Evolutionary conservation across 2,797 vertebrate genomes (phyloP).

Genomic region (Scomberomorus guttatus): DNA sequence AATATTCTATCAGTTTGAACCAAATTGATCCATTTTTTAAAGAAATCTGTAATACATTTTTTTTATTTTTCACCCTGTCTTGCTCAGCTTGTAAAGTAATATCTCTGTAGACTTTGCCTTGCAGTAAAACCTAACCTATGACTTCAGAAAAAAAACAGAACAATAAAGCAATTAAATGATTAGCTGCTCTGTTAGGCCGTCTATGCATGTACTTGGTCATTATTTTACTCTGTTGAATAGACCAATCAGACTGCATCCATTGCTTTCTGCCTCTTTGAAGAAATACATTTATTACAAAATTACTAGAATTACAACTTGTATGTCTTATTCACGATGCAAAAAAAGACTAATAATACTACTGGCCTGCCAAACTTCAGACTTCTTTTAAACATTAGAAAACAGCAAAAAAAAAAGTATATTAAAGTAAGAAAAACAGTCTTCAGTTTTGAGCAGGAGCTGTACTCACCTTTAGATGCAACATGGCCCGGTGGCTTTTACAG

Average conservation of each 20-base stretch:
- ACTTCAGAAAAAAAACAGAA: conserved; percentile 55
- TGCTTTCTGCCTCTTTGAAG: not conserved
- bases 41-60: not conserved
- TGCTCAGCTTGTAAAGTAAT: conserved; percentile 9
- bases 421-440: not conserved
- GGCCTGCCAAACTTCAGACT: not conserved
- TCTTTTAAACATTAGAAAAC: not conserved
- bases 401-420: not conserved
- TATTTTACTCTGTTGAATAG: conserved; percentile 21
- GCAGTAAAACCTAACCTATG: conserved; percentile 59
- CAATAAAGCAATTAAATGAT: conserved; percentile 71
- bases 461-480: conserved; percentile 72
- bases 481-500: conserved; percentile 41
- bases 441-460: not conserved
- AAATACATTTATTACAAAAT: not conserved
- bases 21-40: not conserved
- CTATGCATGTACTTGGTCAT: conserved; percentile 5
- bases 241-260: conserved; percentile 10
- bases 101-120: conserved; percentile 72
- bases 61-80: not conserved
- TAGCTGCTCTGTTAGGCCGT: conserved; percentile 20
- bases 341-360: not conserved
- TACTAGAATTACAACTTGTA: not conserved
- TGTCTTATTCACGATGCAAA: not conserved
- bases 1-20: not conserved